Base-by-base conservation (phyloP, 2,113 vertebrate species). In the Semnornis frantzii region DNA sequence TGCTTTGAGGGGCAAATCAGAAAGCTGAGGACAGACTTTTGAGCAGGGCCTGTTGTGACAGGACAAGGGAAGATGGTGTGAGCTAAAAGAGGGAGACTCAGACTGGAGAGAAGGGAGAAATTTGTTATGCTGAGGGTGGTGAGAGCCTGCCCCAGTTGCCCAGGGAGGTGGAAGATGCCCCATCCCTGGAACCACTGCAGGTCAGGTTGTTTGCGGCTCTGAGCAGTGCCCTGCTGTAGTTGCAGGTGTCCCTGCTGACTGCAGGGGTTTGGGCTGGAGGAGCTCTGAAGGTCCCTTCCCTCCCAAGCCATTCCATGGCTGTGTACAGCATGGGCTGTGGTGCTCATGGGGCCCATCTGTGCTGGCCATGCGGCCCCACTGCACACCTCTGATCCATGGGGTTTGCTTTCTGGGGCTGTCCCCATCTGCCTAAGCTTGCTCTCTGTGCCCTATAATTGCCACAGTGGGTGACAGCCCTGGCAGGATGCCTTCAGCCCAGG, bases 401-500 rank as follows among this genome's bases (percentile, higher is more conserved):
- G 59, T 59, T 21, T 48, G 50, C 72, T 20, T 52, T 7, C 50
- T 13, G 27, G 8, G 52, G 12, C 2, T 42, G 28, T 7, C 42
- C 75, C 37, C 23, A 1, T 62, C 66, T 58, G 71, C 13, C 37
- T 4, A 16, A 37, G 25, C 1, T 3, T 0, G 3, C 71, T 8
- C 16, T 3, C 44, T 0, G 0, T 27, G 19, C 4, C 8, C 69
- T 55, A 17, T 4, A 1, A 3, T 3, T 69, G 6, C 71, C 6
- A 21, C 3, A 18, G 30, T 0, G 2, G 68, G 54, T 68, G 69
- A 3, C 77, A 48, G 69, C 5, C 1, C 73, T 30, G 70, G 44
- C 55, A 44, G 65, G 1, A 2, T 4, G 48, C 4, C 2, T 19
- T 48, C 0, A 0, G 68, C 86, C 63, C 0, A 0, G 59, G 37